These are phyloP conservation scores for Drosophila demipolita DNA, from an alignment of 2,888 invertebrate genomes.

Conservation along the genomic window DNA sequence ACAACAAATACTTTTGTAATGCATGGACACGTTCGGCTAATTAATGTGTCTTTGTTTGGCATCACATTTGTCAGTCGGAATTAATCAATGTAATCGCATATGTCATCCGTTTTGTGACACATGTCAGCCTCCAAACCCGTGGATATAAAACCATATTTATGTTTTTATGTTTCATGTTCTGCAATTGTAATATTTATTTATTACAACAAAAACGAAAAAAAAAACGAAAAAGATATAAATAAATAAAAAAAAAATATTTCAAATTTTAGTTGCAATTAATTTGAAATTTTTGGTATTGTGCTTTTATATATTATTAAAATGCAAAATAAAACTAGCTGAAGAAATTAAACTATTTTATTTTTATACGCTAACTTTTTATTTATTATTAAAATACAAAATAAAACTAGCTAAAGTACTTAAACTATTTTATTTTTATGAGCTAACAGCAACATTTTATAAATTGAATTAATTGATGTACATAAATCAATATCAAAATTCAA, in stretches of 20 bases:
- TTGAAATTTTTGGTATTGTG: too few species aligned
- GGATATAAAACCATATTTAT: neutral
- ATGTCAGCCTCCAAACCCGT: constrained; percentile 40
- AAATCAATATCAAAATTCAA: neutral
- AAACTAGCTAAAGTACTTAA: neutral
- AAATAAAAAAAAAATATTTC: neutral
- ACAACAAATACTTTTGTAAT: constrained; percentile 81
- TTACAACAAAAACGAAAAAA: neutral
- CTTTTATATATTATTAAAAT: too few species aligned
- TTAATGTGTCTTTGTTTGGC: constrained; percentile 71
- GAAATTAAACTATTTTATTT: too few species aligned
- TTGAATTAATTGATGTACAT: neutral
- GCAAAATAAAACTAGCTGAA: too few species aligned
- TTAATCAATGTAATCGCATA: constrained; percentile 57
- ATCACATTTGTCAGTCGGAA: constrained; percentile 59
- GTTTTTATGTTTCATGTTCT: neutral
- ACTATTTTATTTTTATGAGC: neutral
- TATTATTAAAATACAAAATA: too few species aligned
- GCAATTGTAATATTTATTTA: neutral
- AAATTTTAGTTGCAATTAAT: too few species aligned
- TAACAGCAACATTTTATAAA: neutral
- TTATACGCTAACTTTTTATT: too few species aligned
- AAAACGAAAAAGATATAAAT: neutral
- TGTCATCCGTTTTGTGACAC: constrained; percentile 61
- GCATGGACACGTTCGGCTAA: constrained; percentile 78